A percentile compares a stretch with the other conserved stretches of the same genome.
Evolutionary conservation across 2,113 vertebrate species (phyloP).

Genomic region (Eurypyga helias): DNA sequence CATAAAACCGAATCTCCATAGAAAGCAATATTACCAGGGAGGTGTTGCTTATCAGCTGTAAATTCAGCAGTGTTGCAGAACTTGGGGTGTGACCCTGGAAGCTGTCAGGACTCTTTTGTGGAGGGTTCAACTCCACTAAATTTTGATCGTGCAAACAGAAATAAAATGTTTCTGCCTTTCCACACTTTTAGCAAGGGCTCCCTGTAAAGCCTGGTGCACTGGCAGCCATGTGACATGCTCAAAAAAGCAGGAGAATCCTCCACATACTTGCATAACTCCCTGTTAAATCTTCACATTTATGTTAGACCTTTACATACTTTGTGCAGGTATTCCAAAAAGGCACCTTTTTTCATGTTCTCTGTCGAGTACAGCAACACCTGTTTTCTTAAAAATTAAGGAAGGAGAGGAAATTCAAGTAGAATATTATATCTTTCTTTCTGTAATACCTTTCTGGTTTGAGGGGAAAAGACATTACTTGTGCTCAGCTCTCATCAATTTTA

Average conservation of each 20-base stretch:
- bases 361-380: accelerated
- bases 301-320: neutral
- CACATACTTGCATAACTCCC: neutral
- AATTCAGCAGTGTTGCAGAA: neutral
- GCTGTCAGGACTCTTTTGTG: neutral
- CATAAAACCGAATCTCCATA: neutral
- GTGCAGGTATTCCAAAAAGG: neutral
- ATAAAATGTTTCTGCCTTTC: neutral
- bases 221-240: neutral
- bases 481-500: neutral
- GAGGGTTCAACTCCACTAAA: neutral
- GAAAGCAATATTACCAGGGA: neutral
- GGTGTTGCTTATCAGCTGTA: neutral
- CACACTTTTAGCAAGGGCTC: neutral
- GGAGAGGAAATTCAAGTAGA: neutral
- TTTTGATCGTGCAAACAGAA: neutral
- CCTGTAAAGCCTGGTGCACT: neutral
- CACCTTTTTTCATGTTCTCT: neutral
- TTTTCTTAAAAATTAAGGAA: neutral
- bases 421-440: neutral
- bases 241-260: neutral
- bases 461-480: neutral
- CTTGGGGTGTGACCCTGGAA: neutral
- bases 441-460: neutral
- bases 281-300: neutral